Evolutionary conservation across 2,888 invertebrate species (phyloP).

Genomic region (Ferrisia virgata): DNA sequence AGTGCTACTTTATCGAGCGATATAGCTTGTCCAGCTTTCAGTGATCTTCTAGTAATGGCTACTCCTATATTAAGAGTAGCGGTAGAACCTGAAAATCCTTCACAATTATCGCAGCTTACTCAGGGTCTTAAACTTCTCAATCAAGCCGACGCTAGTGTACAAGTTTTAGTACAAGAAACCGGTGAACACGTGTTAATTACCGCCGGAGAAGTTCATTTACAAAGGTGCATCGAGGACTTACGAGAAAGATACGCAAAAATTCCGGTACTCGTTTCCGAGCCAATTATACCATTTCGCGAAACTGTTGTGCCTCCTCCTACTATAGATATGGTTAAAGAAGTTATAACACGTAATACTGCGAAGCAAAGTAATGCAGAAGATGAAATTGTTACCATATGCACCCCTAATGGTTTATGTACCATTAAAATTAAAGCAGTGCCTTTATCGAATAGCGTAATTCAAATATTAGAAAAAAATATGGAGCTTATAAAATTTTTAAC

Average conservation of each 20-base stretch:
- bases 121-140: conserved; percentile 77
- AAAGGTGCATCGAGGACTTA: conserved; percentile 91
- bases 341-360: conserved; percentile 55
- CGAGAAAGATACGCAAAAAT: conserved; percentile 75
- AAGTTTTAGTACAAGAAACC: conserved; percentile 83
- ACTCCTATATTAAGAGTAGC: conserved; percentile 92
- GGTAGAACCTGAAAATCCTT: conserved; percentile 78
- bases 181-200: conserved; percentile 94
- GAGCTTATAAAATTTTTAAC: conserved; percentile 64
- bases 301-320: conserved; percentile 80
- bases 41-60: conserved; percentile 71
- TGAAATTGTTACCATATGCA: conserved; percentile 58
- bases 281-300: conserved; percentile 94
- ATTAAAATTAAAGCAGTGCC: conserved; percentile 75
- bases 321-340: conserved; percentile 81
- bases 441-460: conserved; percentile 68
- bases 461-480: conserved; percentile 67
- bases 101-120: conserved; percentile 66
- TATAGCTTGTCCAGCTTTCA: conserved; percentile 80
- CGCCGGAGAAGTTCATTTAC: conserved; percentile 94
- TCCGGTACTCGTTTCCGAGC: conserved; percentile 85
- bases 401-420: conserved; percentile 68
- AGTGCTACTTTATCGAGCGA: conserved; percentile 84
- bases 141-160: conserved; percentile 92
- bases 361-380: background rate